Base-by-base conservation (phyloP, 1,140 invertebrate genomes). In the Sycobia sp. region DNA sequence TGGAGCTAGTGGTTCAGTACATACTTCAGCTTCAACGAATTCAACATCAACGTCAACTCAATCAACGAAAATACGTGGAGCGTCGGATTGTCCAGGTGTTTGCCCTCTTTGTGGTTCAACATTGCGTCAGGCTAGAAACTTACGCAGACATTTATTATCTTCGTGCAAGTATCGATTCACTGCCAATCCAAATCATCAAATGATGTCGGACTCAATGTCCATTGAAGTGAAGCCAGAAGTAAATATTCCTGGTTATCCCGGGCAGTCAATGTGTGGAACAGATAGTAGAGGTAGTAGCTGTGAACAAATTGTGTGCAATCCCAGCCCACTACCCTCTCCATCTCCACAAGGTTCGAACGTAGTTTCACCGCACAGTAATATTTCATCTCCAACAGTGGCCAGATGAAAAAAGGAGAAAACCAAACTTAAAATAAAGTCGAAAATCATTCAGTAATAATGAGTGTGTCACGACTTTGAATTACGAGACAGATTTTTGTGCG, bases 1-100 rank as follows among this genome's bases (percentile, higher is more conserved):
- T 34, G 57, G 25, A 44, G 8, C 49, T 43, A 51, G 62, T 57
- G 25, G 25, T 18, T 44, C 47, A 1, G 36, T 27, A 20, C 47
- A 44, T 20, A 16, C 44, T 25, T 8, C 50, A 18, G 47, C 49
- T 20, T 14, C 47, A 5, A 22, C 20, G 8, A 65, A 55, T 39
- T 32, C 62, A 13, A 55, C 58, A 27, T 65, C 11, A 53, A 29
- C 68, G 9, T 58, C 61, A 2, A 66, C 69, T 4, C 61, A 71
- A 13, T 41, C 62, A 4, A 32, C 69, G 11, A 83, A 85, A 70
- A 77, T 82, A 39, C 81, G 84, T 44, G 85, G 84, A 32, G 84
- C 86, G 55, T 87, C 86, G 16, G 86, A 87, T 71, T 86, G 86
- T 76, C 86, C 86, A 25, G 85, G 85, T 23, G 81, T 84, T 58